phyloP scores from a whole-genome alignment of 2,888 invertebrate genomes.

The Drosophila anomelani region DNA sequence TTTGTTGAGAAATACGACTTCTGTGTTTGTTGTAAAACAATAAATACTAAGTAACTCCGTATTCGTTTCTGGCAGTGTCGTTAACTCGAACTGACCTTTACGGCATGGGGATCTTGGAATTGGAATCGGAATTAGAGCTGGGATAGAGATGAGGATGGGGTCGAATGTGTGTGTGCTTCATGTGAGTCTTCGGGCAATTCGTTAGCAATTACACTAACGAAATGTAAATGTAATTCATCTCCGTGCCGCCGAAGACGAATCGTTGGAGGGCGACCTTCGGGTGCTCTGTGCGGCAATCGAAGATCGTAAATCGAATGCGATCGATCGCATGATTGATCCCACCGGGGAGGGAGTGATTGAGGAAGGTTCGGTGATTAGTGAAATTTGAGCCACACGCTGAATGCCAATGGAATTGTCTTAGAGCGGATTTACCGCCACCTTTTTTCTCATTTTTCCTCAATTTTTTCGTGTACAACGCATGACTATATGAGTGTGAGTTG shows the following conservation, averaged over 20 bases:
- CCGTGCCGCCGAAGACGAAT: slow-evolving; percentile 60
- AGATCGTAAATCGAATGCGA: slow-evolving; percentile 43
- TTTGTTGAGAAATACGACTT: slow-evolving; percentile 26
- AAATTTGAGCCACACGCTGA: slow-evolving; percentile 70
- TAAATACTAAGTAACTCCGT: slow-evolving; percentile 24
- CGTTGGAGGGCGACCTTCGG: slow-evolving; percentile 56
- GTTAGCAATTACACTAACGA: slow-evolving; percentile 56
- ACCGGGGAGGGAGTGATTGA: slow-evolving; percentile 30
- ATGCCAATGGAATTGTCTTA: slow-evolving; percentile 78
- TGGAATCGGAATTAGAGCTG: neutral
- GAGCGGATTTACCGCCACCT: slow-evolving; percentile 57
- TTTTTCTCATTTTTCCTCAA: slow-evolving; percentile 32
- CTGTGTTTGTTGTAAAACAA: slow-evolving; percentile 14
- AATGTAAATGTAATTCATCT: slow-evolving; percentile 73
- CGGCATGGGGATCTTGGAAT: slow-evolving; percentile 18
- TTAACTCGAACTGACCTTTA: slow-evolving; percentile 31
- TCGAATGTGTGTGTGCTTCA: slow-evolving; percentile 9
- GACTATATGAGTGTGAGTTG: slow-evolving; percentile 36
- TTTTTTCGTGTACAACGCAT: slow-evolving; percentile 32
- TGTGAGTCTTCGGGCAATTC: slow-evolving; percentile 39
- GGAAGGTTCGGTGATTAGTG: slow-evolving; percentile 67
- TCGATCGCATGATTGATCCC: slow-evolving; percentile 46
- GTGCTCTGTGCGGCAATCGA: slow-evolving; percentile 54
- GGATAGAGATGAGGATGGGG: neutral
- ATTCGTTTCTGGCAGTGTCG: slow-evolving; percentile 20